phyloP scores from a whole-genome alignment of 2,113 vertebrate genomes.

The Cepphus grylle region DNA sequence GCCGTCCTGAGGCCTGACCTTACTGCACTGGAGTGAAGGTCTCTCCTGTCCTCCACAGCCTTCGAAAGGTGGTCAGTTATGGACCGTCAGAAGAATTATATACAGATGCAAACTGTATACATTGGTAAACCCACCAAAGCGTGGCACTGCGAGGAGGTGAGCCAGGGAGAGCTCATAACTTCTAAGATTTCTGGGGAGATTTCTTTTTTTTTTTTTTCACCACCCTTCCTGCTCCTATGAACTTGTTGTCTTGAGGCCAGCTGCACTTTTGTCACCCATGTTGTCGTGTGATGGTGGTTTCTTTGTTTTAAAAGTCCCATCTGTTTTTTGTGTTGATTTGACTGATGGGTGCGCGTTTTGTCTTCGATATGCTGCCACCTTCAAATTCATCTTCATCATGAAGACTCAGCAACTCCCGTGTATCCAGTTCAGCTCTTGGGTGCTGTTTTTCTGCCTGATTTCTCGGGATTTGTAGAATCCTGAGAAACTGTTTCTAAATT shows the following conservation, averaged over 20 bases:
- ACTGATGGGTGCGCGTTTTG: rapidly evolving
- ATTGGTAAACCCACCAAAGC: no score
- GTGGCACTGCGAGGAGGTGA: rapidly evolving
- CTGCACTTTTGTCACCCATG: rapidly evolving
- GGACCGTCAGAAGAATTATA: neutral
- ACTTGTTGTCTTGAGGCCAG: neutral
- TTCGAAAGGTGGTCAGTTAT: neutral
- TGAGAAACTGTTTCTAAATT: neutral
- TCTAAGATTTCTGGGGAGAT: neutral
- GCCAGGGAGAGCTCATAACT: neutral
- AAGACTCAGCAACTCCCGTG: neutral
- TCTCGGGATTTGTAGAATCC: neutral
- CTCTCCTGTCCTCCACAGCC: rapidly evolving
- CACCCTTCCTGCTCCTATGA: neutral
- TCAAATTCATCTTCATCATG: neutral
- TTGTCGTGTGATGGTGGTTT: neutral
- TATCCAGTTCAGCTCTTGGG: neutral
- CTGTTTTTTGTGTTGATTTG: neutral
- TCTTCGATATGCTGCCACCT: neutral
- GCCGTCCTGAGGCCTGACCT: neutral
- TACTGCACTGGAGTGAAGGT: neutral
- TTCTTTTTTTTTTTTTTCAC: rapidly evolving
- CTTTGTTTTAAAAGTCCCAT: neutral
- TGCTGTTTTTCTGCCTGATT: neutral
- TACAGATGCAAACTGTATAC: neutral